Percentiles rank a stretch among this genome's conserved stretches.
Evolutionary conservation across 30 jellyfish, hydroid and myxozoan species (phyloP).

Genomic region (Nemopilema nomurai): DNA sequence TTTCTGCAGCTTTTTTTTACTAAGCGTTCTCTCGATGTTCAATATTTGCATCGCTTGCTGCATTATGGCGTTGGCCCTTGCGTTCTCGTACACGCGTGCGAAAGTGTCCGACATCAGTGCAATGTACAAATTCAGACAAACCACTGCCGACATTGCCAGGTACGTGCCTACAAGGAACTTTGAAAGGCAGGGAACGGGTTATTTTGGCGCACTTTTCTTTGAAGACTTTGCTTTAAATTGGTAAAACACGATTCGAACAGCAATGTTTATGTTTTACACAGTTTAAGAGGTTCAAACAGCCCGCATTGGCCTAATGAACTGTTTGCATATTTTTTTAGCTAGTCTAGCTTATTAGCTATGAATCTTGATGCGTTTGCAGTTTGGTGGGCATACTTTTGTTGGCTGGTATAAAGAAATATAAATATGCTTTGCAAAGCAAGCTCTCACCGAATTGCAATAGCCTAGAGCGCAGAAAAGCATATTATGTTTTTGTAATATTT

Average conservation of each 20-base stretch:
- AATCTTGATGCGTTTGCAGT: too few relatives aligned
- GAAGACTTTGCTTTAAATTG: background rate
- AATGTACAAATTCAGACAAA: constrained; percentile 85
- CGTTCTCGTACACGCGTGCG: constrained; percentile 94
- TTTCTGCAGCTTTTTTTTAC: constrained; percentile 75
- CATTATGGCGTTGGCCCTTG: constrained; percentile 98
- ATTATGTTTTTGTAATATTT: too few relatives aligned
- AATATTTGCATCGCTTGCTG: constrained; percentile 96
- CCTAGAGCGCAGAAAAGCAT: too few relatives aligned
- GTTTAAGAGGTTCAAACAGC: too few relatives aligned
- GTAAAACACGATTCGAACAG: background rate
- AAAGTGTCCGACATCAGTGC: constrained; percentile 98
- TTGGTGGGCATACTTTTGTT: too few relatives aligned
- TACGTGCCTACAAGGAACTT: constrained; percentile 97
- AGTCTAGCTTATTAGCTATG: too few relatives aligned
- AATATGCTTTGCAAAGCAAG: too few relatives aligned
- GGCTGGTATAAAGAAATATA: too few relatives aligned
- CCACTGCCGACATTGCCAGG: constrained; percentile 94
- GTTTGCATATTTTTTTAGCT: too few relatives aligned
- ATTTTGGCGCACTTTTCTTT: background rate
- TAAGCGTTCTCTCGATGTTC: constrained; percentile 83
- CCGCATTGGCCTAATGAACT: too few relatives aligned
- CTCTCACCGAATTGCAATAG: too few relatives aligned
- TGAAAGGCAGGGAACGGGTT: background rate
- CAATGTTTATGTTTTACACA: background rate